phyloP scores from a whole-genome alignment of 2,888 invertebrate species.

The Dendrolimus houi region DNA sequence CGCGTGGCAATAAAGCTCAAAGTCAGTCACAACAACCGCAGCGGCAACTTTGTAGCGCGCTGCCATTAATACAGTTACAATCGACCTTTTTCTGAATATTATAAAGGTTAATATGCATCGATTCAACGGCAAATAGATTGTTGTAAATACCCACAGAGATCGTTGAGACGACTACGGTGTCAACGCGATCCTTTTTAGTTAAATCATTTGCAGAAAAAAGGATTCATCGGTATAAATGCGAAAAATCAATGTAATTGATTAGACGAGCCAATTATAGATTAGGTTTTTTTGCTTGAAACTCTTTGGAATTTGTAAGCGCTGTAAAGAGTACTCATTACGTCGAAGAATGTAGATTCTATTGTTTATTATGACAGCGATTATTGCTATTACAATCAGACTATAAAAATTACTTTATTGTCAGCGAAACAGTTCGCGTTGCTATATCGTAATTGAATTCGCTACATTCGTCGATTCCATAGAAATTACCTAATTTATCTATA shows the following conservation, averaged over 20 bases:
- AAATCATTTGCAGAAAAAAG: slow-evolving; percentile 46
- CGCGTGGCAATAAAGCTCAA: slow-evolving; percentile 25
- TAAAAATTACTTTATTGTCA: too few relatives aligned
- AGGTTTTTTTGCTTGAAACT: not conserved
- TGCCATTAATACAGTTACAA: slow-evolving; percentile 22
- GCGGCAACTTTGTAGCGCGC: slow-evolving; percentile 15
- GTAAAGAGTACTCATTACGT: too few relatives aligned
- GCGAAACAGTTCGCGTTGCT: too few relatives aligned
- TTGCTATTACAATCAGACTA: too few relatives aligned
- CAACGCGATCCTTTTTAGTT: slow-evolving; percentile 63
- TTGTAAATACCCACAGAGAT: slow-evolving; percentile 26
- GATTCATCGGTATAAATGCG: not conserved
- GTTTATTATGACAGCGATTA: too few relatives aligned
- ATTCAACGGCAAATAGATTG: slow-evolving; percentile 15
- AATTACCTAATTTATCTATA: too few relatives aligned
- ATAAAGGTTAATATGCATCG: slow-evolving; percentile 27
- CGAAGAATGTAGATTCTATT: too few relatives aligned
- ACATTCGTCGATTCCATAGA: too few relatives aligned
- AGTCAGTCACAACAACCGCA: slow-evolving; percentile 16
- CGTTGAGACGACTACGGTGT: slow-evolving; percentile 45
- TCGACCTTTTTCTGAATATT: slow-evolving; percentile 18
- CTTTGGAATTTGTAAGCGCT: not conserved
- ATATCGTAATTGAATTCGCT: too few relatives aligned
- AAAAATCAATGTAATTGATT: not conserved
- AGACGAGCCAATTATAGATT: not conserved